Conservation (phyloP, 2,113 vertebrate genomes). For the Varanus komodoensis region DNA sequence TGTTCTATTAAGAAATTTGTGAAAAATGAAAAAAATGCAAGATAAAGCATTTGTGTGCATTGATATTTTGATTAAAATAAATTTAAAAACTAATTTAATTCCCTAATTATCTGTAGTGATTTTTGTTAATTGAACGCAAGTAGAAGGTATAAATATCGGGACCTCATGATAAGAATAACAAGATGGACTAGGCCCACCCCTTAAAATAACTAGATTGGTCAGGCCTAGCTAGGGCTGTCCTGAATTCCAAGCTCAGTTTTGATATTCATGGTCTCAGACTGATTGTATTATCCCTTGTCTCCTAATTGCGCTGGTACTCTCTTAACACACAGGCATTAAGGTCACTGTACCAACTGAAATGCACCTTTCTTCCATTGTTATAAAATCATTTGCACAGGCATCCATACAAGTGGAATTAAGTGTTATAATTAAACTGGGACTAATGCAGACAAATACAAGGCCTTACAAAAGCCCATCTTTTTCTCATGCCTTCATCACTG, state of each 20-base stretch:
- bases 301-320: background rate
- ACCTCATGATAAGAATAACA: background rate
- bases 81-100: no score
- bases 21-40: no score
- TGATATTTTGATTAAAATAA: no score
- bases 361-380: background rate
- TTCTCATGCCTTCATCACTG: background rate
- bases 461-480: background rate
- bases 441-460: background rate
- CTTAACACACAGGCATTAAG: background rate
- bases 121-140: no score
- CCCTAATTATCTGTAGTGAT: no score
- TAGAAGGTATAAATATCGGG: background rate
- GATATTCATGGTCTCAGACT: background rate
- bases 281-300: background rate
- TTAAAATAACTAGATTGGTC: background rate
- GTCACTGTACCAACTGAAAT: background rate
- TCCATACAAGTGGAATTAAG: background rate
- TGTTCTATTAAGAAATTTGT: no score
- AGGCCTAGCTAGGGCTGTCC: no score
- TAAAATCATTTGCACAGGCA: background rate
- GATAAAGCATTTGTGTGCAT: no score
- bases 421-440: conserved; percentile 17
- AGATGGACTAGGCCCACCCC: background rate
- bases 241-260: background rate